Percentiles rank a stretch among this genome's conserved stretches.
Conservation (phyloP, 2,888 invertebrate species). For the Diachrysia chrysitis region DNA sequence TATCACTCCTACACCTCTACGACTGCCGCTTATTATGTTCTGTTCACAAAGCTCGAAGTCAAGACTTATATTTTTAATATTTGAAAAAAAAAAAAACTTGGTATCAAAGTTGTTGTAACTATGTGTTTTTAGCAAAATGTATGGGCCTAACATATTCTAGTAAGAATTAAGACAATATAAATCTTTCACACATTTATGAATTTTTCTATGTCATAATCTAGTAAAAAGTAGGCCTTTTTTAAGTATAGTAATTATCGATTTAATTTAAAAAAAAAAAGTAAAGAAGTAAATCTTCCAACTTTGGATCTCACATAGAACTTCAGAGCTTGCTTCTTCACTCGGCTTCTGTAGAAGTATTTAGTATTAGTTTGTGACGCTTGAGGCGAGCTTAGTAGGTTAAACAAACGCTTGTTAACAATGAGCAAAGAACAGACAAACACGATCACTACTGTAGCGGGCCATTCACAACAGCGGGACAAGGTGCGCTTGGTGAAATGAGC, state of each 20-base stretch:
- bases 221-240: slow-evolving; percentile 42
- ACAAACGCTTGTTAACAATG: slow-evolving; percentile 74
- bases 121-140: slow-evolving; percentile 55
- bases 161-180: slow-evolving; percentile 54
- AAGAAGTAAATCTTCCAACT: slow-evolving; percentile 52
- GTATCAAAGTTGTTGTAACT: slow-evolving; percentile 52
- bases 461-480: slow-evolving; percentile 71
- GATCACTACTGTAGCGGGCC: slow-evolving; percentile 66
- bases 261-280: slow-evolving; percentile 58
- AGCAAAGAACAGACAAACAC: slow-evolving; percentile 67
- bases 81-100: slow-evolving; percentile 23
- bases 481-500: slow-evolving; percentile 78
- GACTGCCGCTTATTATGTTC: slow-evolving; percentile 68
- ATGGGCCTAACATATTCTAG: slow-evolving; percentile 57
- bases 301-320: slow-evolving; percentile 55
- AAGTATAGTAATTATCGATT: slow-evolving; percentile 44
- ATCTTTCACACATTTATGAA: slow-evolving; percentile 49
- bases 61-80: slow-evolving; percentile 40
- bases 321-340: slow-evolving; percentile 79
- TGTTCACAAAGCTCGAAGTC: slow-evolving; percentile 67
- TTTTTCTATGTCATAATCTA: slow-evolving; percentile 49
- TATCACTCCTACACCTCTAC: slow-evolving; percentile 69
- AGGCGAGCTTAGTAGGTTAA: slow-evolving; percentile 75
- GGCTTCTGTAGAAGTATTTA: slow-evolving; percentile 79
- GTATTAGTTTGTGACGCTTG: slow-evolving; percentile 75